Evolutionary conservation across 35 echinoderm and acorn worm genomes (phyloP), one percentile per base, ranked within the genome.

Genomic region (Heliocidaris tuberculata): DNA sequence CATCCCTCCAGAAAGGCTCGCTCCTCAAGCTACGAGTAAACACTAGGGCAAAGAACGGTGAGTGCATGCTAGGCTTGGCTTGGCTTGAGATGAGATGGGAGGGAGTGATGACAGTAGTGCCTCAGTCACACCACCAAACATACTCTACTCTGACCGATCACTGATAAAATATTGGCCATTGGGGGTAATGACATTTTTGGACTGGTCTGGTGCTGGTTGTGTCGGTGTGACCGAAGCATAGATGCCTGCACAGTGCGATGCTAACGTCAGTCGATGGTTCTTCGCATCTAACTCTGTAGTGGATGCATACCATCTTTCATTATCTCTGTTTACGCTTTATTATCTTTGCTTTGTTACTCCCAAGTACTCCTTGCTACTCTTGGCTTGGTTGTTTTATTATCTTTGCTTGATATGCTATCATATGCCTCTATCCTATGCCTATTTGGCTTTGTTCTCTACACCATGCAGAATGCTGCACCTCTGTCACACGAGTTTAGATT

Each of bases 1-100:
- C 85, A 85, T 59, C 50, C 49, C 54, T 94, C 93, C 47, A 96
- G 47, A 94, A 56, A 48, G 86, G 27, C 19, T 49, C 56, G 24
- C 87, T 90, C 31, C 86, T 95, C 19, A 19, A 78, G 65, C 70
- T 95, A 50, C 94, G 86, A 59, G 85, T 49, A 2, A 90, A 94
- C 85, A 61, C 86, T 21, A 94, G 13, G 48, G 92, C 92, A 31
- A 96, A 96, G 93, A 96, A 96, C 95, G 95, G 95, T 96, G 93
- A 94, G 95, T 89, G 52, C 50, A 19, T 92, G 32, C 48, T 32
- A 19, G 31, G 47, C 48, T 49, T 89, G 32, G 47, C 21, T 78
- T 7, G 65, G 65, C 19, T 7, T 2, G 65, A 24, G 31, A 10
- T 59, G 31, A 32, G 9, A 94, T 7, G 6, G 48, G 48, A 31